These are phyloP conservation scores for Heliconius ismenius DNA, from an alignment of 2,888 invertebrate species.

Conservation along the genomic window DNA sequence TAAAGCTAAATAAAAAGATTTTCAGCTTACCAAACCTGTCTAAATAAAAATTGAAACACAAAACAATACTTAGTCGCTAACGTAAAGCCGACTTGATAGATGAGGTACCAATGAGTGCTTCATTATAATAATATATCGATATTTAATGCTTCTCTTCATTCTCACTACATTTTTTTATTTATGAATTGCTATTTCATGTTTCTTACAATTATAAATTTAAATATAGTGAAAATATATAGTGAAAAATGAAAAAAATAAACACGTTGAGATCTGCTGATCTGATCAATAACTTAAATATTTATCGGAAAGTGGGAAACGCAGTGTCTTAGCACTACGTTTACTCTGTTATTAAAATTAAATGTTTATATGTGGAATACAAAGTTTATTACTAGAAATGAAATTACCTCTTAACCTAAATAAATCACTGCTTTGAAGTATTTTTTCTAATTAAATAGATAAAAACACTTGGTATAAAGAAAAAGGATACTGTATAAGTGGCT, in stretches of 20 bases:
- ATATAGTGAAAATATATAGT: no score
- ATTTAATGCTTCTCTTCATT: conserved; percentile 38
- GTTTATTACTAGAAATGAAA: not conserved
- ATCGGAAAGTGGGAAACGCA: not conserved
- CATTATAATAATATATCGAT: conserved; percentile 45
- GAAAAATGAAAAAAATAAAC: no score
- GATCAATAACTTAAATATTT: no score
- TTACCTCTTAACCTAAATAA: conserved; percentile 5
- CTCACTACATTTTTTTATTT: not conserved
- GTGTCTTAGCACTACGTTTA: no score
- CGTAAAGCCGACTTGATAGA: conserved; percentile 59
- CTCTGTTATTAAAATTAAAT: no score
- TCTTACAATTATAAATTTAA: not conserved
- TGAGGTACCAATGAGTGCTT: conserved; percentile 50
- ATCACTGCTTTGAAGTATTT: not conserved
- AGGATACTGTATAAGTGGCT: conserved; percentile 23
- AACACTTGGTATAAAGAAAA: conserved; percentile 22
- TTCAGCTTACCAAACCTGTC: conserved; percentile 33
- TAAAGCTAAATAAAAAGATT: not conserved
- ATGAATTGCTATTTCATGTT: not conserved
- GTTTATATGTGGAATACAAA: no score
- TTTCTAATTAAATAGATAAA: conserved; percentile 21
- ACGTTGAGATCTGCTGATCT: no score
- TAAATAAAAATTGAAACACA: conserved; percentile 52
- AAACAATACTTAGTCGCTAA: conserved; percentile 60